Percentiles rank a stretch among this genome's conserved stretches.
Evolutionary conservation across 2,113 vertebrate species (phyloP).

Genomic region (Cynoglossus semilaevis): DNA sequence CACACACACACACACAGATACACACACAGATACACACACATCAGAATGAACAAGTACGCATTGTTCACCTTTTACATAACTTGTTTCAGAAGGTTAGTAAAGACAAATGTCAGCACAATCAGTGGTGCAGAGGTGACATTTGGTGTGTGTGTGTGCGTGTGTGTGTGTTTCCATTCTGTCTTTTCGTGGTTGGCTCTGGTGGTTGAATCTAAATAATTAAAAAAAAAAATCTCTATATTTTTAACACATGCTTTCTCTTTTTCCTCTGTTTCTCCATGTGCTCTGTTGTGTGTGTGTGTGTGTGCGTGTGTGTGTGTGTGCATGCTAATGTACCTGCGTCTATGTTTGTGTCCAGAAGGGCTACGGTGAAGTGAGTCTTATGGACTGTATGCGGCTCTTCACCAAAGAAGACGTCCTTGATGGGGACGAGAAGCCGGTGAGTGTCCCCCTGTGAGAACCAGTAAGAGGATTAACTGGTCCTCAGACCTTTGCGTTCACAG

Average conservation of each 20-base stretch:
- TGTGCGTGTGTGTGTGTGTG: slow-evolving; percentile 23
- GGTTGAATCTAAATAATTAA: too few species aligned
- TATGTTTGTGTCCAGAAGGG: slow-evolving; percentile 80
- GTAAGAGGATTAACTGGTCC: neutral
- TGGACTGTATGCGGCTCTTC: slow-evolving; percentile 97
- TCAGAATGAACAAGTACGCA: neutral
- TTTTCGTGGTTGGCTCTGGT: too few species aligned
- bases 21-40: slow-evolving; percentile 9
- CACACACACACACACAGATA: slow-evolving; percentile 20
- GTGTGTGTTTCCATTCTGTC: neutral
- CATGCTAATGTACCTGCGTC: slow-evolving; percentile 50
- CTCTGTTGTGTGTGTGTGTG: slow-evolving; percentile 9
- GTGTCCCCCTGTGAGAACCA: slow-evolving; percentile 23
- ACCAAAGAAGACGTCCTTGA: slow-evolving; percentile 98
- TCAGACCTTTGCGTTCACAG: too few species aligned
- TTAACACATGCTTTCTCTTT: slow-evolving; percentile 31
- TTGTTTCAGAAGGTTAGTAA: slow-evolving; percentile 13
- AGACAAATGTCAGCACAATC: slow-evolving; percentile 19
- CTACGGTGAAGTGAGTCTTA: slow-evolving; percentile 91
- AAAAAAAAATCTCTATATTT: neutral
- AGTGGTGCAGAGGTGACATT: slow-evolving; percentile 1
- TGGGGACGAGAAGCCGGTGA: slow-evolving; percentile 94
- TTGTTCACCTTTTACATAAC: slow-evolving; percentile 15
- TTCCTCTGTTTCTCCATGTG: slow-evolving; percentile 23
- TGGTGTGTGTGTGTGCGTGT: too few species aligned